These are phyloP conservation scores for Theristicus caerulescens DNA, from an alignment of 2,113 vertebrate genomes.

Conservation along the genomic window DNA sequence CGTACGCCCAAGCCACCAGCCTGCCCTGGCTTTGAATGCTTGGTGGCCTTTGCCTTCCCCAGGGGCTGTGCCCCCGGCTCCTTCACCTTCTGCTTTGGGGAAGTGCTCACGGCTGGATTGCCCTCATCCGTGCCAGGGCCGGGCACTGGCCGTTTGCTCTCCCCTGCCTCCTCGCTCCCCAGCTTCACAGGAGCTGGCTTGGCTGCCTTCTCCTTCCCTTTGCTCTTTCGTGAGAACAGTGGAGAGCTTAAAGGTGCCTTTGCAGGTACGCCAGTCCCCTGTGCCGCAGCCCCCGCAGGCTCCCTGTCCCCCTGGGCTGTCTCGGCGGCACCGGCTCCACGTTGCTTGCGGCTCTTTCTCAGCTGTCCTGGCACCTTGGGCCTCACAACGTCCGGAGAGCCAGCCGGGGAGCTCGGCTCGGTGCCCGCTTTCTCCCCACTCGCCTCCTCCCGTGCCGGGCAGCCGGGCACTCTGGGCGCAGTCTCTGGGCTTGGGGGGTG, in stretches of 20 bases:
- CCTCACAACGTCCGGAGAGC: not conserved
- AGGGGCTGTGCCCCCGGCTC: not conserved
- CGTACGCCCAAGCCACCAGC: not conserved
- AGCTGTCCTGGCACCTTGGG: not conserved
- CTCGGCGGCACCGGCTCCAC: not conserved
- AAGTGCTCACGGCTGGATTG: rapidly evolving
- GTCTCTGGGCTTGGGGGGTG: not conserved
- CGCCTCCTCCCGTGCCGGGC: rapidly evolving
- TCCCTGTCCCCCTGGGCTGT: not conserved
- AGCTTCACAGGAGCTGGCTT: not conserved
- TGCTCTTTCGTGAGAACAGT: not conserved
- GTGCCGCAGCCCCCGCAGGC: rapidly evolving
- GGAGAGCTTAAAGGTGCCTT: not conserved
- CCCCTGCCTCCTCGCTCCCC: not conserved
- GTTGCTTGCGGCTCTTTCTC: not conserved
- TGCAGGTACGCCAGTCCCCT: rapidly evolving
- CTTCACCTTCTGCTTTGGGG: not conserved
- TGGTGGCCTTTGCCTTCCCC: not conserved
- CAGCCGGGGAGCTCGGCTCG: not conserved
- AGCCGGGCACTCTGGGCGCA: rapidly evolving
- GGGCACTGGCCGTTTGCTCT: rapidly evolving
- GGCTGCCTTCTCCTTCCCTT: not conserved
- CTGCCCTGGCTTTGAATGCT: not conserved
- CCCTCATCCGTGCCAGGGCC: rapidly evolving
- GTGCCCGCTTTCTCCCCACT: not conserved